Base-by-base conservation (phyloP, 2,888 invertebrate species). In the Pediacus dermestoides region DNA sequence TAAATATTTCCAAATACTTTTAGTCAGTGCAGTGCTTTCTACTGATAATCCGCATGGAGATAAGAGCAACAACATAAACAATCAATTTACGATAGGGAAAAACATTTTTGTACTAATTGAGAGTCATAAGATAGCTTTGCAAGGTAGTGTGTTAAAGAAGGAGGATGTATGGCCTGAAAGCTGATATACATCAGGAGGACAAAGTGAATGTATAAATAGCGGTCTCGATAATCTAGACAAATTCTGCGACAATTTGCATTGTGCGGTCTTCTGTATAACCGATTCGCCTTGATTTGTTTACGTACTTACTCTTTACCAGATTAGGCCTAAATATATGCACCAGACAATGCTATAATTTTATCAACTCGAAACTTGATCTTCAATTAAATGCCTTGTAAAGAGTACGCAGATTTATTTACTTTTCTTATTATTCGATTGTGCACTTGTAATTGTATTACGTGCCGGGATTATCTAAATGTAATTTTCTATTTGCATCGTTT, bases 221-320 rank as follows among this genome's bases (percentile, higher is more conserved):
- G 48, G 44, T 48, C 51, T 54, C 61, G 66, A 67, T 68, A 68
- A 68, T 68, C 67, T 67, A 63, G 67, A 68, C 68, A 68, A 68
- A 68, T 68, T 68, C 66, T 58, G 63, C 59, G 61, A 67, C 68
- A 67, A 68, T 68, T 67, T 67, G 66, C 68, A 67, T 68, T 67
- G 66, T 68, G 63, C 63, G 64, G 64, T 64, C 65, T 63, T 55
- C 59, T 61, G 58, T 58, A 50, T 53, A 42, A 44, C 46, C 53
- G 57, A 57, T 57, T 52, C 53, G 43, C 42, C 60, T 61, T 67
- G 66, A 67, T 67, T 66, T 66, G 66, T 67, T 63, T 65, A 64
- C 65, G 56, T 61, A 61, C 60, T 57, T 53, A 53, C 50, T 59
- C 53, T 58, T 64, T 58, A 59, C 63, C 65, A 61, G 67, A 66